phyloP scores from a whole-genome alignment of 2,113 vertebrate genomes.

The Formicarius rufipectus region DNA sequence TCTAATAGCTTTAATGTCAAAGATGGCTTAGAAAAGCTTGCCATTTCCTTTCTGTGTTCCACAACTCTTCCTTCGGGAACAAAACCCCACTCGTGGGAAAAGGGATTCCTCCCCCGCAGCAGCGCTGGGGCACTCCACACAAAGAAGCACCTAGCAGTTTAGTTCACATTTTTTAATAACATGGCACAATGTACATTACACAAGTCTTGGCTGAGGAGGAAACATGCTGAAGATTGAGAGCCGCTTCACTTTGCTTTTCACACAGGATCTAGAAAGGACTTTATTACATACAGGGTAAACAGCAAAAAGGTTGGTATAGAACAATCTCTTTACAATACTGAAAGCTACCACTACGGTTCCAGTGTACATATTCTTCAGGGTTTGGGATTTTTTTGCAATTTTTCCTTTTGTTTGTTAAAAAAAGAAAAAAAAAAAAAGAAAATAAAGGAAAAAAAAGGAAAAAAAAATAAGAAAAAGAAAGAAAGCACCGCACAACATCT shows the following conservation, averaged over 20 bases:
- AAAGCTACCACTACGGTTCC: slow-evolving; percentile 95
- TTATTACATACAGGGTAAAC: slow-evolving; percentile 95
- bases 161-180: slow-evolving; percentile 99
- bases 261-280: slow-evolving; percentile 95
- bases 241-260: slow-evolving; percentile 89
- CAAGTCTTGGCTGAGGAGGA: slow-evolving; percentile 93
- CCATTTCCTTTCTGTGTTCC: background rate
- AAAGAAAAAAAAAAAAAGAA: slow-evolving; percentile 49
- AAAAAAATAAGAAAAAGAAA: slow-evolving; percentile 63
- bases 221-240: slow-evolving; percentile 97
- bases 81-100: background rate
- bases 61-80: background rate
- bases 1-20: background rate
- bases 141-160: slow-evolving; percentile 79
- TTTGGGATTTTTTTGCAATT: slow-evolving; percentile 51
- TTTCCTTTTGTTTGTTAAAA: slow-evolving; percentile 70
- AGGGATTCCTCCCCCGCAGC: background rate
- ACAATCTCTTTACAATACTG: slow-evolving; percentile 98
- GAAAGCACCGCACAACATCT: slow-evolving; percentile 92
- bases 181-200: slow-evolving; percentile 99
- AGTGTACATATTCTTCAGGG: slow-evolving; percentile 85
- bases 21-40: background rate
- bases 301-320: slow-evolving; percentile 91
- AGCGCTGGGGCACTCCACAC: slow-evolving; percentile 67
- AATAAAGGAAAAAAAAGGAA: slow-evolving; percentile 37